Base-by-base conservation (phyloP, 2,797 vertebrate species). In the Cebuella pygmaea region DNA sequence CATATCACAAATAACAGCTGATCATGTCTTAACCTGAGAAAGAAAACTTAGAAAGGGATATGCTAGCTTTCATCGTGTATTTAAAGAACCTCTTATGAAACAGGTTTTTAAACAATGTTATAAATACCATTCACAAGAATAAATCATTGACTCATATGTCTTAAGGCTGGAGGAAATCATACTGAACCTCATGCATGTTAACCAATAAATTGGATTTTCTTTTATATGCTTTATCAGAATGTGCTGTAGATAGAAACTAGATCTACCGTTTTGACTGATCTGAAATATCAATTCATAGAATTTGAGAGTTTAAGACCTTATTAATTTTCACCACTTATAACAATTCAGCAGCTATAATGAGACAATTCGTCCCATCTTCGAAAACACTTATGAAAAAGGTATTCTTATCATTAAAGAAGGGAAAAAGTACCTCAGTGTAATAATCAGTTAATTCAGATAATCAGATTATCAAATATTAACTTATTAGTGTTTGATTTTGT, bases 241-340 rank as follows among this genome's bases (percentile, higher is more conserved):
- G 12, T 92, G 74, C 70, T 74, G 88, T 52, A 90, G 26, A 91
- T 24, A 94, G 39, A 95, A 93, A 94, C 70, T 36, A 67, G 19
- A 93, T 90, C 30, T n/a, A 59, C 27, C 67, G 44, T 87, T 96
- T 92, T 90, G 93, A 88, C 67, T 86, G 81, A 90, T 88, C 78
- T 84, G 82, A 94, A 86, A 76, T 82, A 94, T 81, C 84, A 84
- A 26, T 84, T 96, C 44, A 72, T 4, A 82, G 70, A 97, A 92
- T 86, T 94, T 85, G 15, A 55, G 41, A 92, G 41, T 86, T 97
- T 78, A 78, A 92, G 48, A n/a, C 48, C 27, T 85, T 57, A 93
- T 82, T 94, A 92, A 86, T 90, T 96, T 97, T 90, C 55, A 76
- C 33, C 59, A 82, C 76, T 92, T 90, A 92, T 1, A 91, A 82